Evolutionary conservation across 1,140 invertebrate genomes (phyloP).

Genomic region (Drosophila albomicans): DNA sequence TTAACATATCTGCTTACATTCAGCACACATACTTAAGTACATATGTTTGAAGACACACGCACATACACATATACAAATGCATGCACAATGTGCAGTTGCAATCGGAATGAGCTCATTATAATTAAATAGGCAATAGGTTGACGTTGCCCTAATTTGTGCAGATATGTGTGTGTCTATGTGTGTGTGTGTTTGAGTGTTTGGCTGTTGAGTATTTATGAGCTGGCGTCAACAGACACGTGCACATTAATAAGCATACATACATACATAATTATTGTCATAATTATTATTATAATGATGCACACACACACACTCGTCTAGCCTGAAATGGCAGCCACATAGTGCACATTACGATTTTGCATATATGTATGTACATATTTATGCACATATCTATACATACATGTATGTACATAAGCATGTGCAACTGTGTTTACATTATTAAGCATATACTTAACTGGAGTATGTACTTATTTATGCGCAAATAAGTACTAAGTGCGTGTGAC

Average conservation of each 20-base stretch:
- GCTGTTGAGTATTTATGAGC: slow-evolving; percentile 52
- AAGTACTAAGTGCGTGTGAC: slow-evolving; percentile 13
- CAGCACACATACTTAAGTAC: background rate
- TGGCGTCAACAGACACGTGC: slow-evolving; percentile 50
- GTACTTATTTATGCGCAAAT: slow-evolving; percentile 38
- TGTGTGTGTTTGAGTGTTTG: slow-evolving; percentile 13
- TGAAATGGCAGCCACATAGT: slow-evolving; percentile 27
- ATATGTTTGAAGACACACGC: background rate
- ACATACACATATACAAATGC: background rate
- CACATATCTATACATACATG: slow-evolving; percentile 1
- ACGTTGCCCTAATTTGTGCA: slow-evolving; percentile 69
- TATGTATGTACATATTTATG: slow-evolving; percentile 20
- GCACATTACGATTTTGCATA: slow-evolving; percentile 43
- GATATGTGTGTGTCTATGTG: slow-evolving; percentile 19
- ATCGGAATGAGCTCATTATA: slow-evolving; percentile 76
- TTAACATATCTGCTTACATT: background rate
- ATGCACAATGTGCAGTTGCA: slow-evolving; percentile 34
- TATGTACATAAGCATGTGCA: slow-evolving; percentile 7
- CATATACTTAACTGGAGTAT: slow-evolving; percentile 24
- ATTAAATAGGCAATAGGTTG: slow-evolving; percentile 77
- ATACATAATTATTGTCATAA: slow-evolving; percentile 41
- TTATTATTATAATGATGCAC: slow-evolving; percentile 72
- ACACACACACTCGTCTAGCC: slow-evolving; percentile 75
- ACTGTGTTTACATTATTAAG: slow-evolving; percentile 31
- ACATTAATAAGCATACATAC: slow-evolving; percentile 34